A percentile compares a stretch with the other conserved stretches of the same genome.
Conservation (phyloP, 2,113 vertebrate species). For the Rhinolophus sinicus region DNA sequence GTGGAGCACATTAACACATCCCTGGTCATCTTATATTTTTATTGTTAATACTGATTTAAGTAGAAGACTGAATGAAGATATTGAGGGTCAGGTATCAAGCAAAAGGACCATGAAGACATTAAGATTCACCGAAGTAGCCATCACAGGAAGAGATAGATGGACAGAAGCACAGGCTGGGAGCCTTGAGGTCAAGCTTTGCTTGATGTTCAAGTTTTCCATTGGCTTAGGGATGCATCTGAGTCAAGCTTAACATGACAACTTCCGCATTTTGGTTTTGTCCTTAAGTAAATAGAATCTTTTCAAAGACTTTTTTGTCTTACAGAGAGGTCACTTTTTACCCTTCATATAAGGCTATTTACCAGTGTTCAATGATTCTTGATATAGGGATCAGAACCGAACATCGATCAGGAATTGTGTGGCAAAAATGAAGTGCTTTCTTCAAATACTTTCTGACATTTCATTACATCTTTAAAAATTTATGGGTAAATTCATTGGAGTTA, state of each 20-base stretch:
- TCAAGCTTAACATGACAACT: not conserved
- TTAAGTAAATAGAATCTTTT: not conserved
- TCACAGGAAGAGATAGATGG: not conserved
- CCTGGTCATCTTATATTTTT: not conserved
- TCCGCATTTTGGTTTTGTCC: not conserved
- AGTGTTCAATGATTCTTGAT: not conserved
- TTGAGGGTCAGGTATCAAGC: not conserved
- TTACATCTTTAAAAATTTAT: constrained; percentile 5
- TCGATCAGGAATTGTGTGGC: not conserved
- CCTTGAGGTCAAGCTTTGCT: accelerated
- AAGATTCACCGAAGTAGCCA: not conserved
- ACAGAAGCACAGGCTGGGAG: not conserved
- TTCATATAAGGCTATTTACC: not conserved
- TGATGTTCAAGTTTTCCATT: not conserved
- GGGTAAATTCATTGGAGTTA: not conserved
- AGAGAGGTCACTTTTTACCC: not conserved
- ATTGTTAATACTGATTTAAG: not conserved
- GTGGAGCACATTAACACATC: not conserved
- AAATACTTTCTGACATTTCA: not conserved
- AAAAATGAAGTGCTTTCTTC: not conserved
- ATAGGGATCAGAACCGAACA: not conserved
- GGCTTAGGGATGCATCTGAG: not conserved
- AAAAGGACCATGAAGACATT: not conserved
- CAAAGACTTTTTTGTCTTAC: not conserved
- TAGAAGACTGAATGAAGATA: not conserved